These are phyloP conservation scores for Arvicanthis niloticus DNA, from an alignment of 2,113 vertebrate species.

Conservation along the genomic window DNA sequence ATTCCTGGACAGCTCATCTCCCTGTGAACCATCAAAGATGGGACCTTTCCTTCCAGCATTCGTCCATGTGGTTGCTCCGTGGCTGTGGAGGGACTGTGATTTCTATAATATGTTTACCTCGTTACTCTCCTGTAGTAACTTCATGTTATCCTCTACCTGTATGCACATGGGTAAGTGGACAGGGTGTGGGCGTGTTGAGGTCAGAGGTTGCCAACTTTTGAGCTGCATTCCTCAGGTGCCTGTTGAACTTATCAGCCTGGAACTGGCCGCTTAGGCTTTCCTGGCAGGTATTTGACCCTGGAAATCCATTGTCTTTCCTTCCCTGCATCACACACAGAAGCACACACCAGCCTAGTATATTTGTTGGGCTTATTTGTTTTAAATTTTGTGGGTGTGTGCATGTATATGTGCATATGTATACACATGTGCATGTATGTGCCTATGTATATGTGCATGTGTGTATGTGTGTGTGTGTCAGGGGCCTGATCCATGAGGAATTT, in stretches of 20 bases:
- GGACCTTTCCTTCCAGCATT: too few relatives aligned
- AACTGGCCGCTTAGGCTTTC: neutral
- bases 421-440: accelerated
- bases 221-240: neutral
- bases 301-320: neutral
- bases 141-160: too few relatives aligned
- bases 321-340: neutral
- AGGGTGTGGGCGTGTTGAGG: neutral
- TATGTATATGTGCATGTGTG: too few relatives aligned
- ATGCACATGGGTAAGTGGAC: neutral
- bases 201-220: neutral
- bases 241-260: neutral
- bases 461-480: neutral
- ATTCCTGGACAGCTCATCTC: neutral
- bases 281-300: neutral
- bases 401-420: neutral
- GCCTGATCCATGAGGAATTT: neutral
- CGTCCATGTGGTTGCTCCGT: neutral
- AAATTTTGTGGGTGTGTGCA: neutral
- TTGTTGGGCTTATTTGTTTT: neutral
- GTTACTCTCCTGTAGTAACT: neutral
- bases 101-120: neutral
- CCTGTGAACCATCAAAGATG: neutral
- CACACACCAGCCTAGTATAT: too few relatives aligned
- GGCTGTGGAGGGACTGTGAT: neutral